Evolutionary conservation across 2,888 invertebrate species (phyloP), one percentile per base, ranked within the genome.

Genomic region (Ophion obscuratus): DNA sequence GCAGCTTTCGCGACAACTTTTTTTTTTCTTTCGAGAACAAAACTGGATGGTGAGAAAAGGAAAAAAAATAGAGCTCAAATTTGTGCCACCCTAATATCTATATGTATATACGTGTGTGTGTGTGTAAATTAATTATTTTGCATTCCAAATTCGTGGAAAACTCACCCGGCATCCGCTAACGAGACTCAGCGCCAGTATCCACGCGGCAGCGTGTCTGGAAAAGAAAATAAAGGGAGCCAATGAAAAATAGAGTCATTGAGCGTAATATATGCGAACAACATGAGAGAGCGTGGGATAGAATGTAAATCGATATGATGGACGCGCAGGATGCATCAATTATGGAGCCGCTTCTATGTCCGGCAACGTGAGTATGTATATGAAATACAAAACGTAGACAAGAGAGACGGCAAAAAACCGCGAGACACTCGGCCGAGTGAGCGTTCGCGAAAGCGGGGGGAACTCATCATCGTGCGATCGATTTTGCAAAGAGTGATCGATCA

Each of bases 121-220:
- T 17, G 2, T 53, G 14, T 14, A 53, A 36, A 36, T 36, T 17
- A 53, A 53, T 53, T 14, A 53, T 17, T 61, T 24, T 71, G 9
- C 7, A 20, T 20, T 27, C 11, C 14, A 61, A 47, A 53, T 24
- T 64, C 2, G 40, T 17, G 27, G 27, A 62, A 62, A 62, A 79
- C 87, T 91, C 85, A 93, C 93, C 92, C 91, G 91, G 88, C 90
- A 91, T 81, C 87, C 90, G 62, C 70, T 77, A 90, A 88, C 76
- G 89, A 89, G 67, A 88, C 86, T 81, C 86, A 86, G 88, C 36
- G 91, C 89, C 84, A 93, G 87, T 87, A 93, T 90, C 92, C 92
- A 94, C 11, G 91, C 89, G 75, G 92, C 87, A 80, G 90, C 89
- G 88, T 90, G 91, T 88, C 94, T 94, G 92, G 2, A 93, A 93